Base-by-base conservation (phyloP, 2,888 invertebrate species). In the Drosophila barbarae region DNA sequence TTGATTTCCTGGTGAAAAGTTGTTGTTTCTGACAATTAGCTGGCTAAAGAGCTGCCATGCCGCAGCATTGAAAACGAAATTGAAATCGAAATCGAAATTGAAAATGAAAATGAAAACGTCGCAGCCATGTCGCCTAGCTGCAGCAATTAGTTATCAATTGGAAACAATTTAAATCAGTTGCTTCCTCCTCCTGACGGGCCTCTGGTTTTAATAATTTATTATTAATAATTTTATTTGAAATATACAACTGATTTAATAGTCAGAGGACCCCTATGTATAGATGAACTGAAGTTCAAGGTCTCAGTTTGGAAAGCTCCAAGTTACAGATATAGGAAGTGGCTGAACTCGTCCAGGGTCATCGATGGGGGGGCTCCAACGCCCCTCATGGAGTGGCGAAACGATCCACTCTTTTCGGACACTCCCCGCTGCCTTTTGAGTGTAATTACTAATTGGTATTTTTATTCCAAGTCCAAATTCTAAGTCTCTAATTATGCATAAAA, bases 1-100 rank as follows among this genome's bases (percentile, higher is more conserved):
- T 57, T 50, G 60, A 36, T 60, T 76, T 82, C 82, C 80, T 79
- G 84, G 82, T 84, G 76, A 76, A 84, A 80, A 69, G 84, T 69
- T 73, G 82, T 60, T 64, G 61, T 58, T 80, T 68, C 35, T 57
- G 51, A 36, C 56, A 49, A 52, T 64, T 60, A 47, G 42, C 28
- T 61, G 36, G 53, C 44, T 42, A 54, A 59, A 41, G 36, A 57
- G 47, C 39, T 58, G 64, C 28, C 12, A 30, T 36, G 55, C 36
- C 52, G 53, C 41, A 35, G 28, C 35, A 64, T 42, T 39, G 50
- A 30, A 35, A 15, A 15, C 44, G 44, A 44, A 28, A 44, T 10
- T 6, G 28, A 28, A 44, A 15, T 5, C 12, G 23, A 42, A 42
- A 42, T 26, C 3, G 42, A 42, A 44, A 64, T 32, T 32, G 56